A percentile compares a stretch with the other conserved stretches of the same genome.
Evolutionary conservation across 2,113 vertebrate species (phyloP).

Genomic region (Aphyosemion australe): DNA sequence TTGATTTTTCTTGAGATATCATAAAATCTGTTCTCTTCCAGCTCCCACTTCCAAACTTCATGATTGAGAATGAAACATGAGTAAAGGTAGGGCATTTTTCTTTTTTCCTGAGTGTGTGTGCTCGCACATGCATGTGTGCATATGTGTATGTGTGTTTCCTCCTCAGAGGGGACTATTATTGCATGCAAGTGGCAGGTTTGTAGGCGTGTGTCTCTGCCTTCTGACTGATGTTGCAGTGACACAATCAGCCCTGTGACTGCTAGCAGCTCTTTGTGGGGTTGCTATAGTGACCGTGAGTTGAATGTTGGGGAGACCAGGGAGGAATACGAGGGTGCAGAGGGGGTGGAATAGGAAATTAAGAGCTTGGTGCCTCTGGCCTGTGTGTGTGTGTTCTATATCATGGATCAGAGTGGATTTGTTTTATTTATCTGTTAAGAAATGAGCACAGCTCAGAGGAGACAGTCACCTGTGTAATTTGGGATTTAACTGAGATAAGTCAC

Average conservation of each 20-base stretch:
- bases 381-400: constrained; percentile 8
- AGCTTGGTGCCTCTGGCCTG: constrained; percentile 48
- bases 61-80: constrained; percentile 66
- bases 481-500: constrained; percentile 53
- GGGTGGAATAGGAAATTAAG: constrained; percentile 73
- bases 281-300: constrained; percentile 70
- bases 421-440: constrained; percentile 32
- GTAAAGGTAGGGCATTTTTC: constrained; percentile 61
- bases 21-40: constrained; percentile 54
- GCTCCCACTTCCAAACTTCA: constrained; percentile 61
- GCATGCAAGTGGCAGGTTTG: constrained; percentile 8
- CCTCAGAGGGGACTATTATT: constrained; percentile 2
- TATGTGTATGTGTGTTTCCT: background rate
- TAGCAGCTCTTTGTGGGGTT: constrained; percentile 56
- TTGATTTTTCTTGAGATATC: background rate
- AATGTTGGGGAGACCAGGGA: constrained; percentile 63
- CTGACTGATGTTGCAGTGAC: constrained; percentile 60
- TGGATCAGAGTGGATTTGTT: constrained; percentile 15
- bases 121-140: background rate
- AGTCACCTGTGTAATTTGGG: constrained; percentile 47
- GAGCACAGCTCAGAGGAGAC: constrained; percentile 40
- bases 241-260: constrained; percentile 56
- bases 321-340: constrained; percentile 58
- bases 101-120: background rate
- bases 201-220: constrained; percentile 28